Evolutionary conservation across 1,140 invertebrate genomes (phyloP), one percentile per base, ranked within the genome.

Genomic region (Dinothrombium tinctorium): DNA sequence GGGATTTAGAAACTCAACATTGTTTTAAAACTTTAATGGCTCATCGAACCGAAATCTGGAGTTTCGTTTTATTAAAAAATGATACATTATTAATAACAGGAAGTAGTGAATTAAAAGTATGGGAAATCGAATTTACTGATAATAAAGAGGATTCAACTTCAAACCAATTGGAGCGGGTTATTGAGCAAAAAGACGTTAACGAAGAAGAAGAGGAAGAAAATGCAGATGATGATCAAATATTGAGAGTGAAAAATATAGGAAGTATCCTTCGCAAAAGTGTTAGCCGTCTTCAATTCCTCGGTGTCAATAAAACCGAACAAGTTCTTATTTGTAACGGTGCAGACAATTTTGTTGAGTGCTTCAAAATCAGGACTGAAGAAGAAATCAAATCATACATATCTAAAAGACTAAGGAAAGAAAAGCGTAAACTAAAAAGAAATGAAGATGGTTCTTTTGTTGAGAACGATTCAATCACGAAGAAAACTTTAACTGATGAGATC

Each of bases 1-100:
- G 90, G 90, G 83, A 96, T 63, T 59, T 96, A 40, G 73, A 80
- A 46, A 90, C 78, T 19, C 76, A 89, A 51, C 80, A 87, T 54
- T 95, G 90, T 58, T 96, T 96, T 51, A 79, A 82, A 57, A 98
- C 92, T 7, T 60, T 98, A 15, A 57, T 64, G 32, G 62, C 60
- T 29, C 65, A 67, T 49, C 49, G 58, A 33, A 61, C 56, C 45
- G 69, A 72, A 56, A 70, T 95, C 21, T 92, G 83, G 74, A 69
- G 72, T 45, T 68, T 89, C 50, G 66, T 68, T n/a, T 56, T 95
- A 22, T 54, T 77, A 19, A 74, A 74, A 53, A 60, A 81, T 47
- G 78, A 79, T 48, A 66, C 69, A 45, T 73, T 80, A 53, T 62
- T 96, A 44, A 68, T 95, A 17, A 80, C 80, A 28, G 89, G 86